Evolutionary conservation across 2,113 vertebrate species (phyloP), one percentile per base, ranked within the genome.

Genomic region (Carollia perspicillata): DNA sequence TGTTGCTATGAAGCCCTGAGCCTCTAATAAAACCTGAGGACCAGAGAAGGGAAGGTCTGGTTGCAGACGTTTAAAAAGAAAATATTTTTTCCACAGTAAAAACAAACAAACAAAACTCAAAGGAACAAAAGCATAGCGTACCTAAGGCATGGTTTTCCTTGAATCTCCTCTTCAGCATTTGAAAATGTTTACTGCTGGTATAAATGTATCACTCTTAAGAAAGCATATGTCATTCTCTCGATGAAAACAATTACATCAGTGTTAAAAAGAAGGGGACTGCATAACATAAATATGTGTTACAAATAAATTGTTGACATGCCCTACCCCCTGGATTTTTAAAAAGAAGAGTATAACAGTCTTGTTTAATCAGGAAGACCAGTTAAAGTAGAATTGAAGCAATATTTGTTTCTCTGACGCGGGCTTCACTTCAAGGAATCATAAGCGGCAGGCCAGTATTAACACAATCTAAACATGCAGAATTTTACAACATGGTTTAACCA

Each of bases 401-500:
- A 77, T 33, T 65, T 87, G 23, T 89, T 93, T 92, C 92, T 30
- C 1, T 86, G 63, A 86, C 33, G 35, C 0, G 1, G 10, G 2
- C 88, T 96, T 96, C 30, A 44, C 37, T 78, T 84, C 65, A 68
- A 44, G n/a, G 33, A 88, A 13, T 66, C 42, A 3, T 72, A 66
- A 55, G 35, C 12, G 0, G 0, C 33, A 51, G 65, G 0, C 3
- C 51, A 22, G 0, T 71, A 75, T 75, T 49, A 85, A 12, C 0
- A 0, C 30, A 93, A 96, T 66, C 0, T 0, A 47, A 96, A 69
- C 40, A 69, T 9, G 13, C 7, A 1, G 0, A 35, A 28, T 60
- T 92, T 53, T 26, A 9, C 78, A 84, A 87, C 60, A 78, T 8
- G 0, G 40, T 47, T 96, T 94, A 90, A 16, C 60, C 20, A 84